Conservation (phyloP, 2,113 vertebrate species). For the Grammomys surdaster region DNA sequence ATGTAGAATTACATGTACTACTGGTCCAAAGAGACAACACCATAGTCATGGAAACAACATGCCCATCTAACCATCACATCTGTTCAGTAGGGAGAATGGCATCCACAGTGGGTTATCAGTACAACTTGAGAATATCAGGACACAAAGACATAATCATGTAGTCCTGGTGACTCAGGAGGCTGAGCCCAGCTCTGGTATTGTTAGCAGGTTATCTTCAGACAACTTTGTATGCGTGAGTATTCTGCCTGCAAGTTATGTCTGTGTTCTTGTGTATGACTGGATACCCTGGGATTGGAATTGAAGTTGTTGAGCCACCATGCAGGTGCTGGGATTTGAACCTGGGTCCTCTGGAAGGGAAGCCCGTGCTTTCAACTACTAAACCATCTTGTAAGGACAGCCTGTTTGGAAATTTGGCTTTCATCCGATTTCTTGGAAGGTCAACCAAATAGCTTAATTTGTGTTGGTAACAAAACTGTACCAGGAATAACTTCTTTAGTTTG, state of each 20-base stretch:
- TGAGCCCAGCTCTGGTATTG: not conserved
- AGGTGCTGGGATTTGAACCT: not conserved
- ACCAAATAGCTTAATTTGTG: not conserved
- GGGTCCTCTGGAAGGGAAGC: not conserved
- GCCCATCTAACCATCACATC: not conserved
- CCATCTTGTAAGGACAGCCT: not conserved
- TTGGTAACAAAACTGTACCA: constrained; percentile 4
- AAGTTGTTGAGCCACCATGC: not conserved
- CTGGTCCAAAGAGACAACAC: not conserved
- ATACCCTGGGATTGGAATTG: not conserved
- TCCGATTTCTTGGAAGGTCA: not conserved
- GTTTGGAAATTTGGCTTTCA: not conserved
- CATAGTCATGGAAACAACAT: not conserved
- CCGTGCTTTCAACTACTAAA: not conserved
- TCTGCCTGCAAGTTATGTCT: not conserved
- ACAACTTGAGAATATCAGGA: not conserved
- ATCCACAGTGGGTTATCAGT: not conserved
- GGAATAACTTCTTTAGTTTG: not conserved
- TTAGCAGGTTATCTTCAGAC: not conserved
- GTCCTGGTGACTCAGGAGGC: not conserved
- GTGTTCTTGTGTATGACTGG: not conserved
- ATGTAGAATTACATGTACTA: not conserved
- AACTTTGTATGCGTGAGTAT: not conserved
- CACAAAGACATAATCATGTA: no score
- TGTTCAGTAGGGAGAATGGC: not conserved